Base-by-base conservation (phyloP, 1,140 invertebrate species). In the Lepidotrigona ventralis region DNA sequence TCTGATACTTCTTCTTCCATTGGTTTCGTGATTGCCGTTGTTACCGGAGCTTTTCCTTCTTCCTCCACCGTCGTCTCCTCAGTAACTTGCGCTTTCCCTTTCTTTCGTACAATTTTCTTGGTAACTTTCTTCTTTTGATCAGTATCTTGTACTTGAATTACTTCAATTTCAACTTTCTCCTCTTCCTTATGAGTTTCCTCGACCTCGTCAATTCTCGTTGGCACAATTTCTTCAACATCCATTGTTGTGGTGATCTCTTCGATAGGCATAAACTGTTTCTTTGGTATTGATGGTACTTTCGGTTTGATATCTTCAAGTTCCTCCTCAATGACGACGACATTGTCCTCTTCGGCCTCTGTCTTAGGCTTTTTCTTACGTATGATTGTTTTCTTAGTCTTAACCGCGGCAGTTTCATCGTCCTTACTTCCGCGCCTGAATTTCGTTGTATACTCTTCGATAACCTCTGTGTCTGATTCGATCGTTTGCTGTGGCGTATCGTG, bases 401-500 rank as follows among this genome's bases (percentile, higher is more conserved):
- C 89, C 1, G 92, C 91, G 23, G 91, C 88, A 6, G 91, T 93
- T 78, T 94, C 92, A 63, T 95, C 93, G 46, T 95, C 92, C 81
- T 91, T 93, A 60, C 91, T 94, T 14, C 90, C 91, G 79, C 91
- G 85, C 86, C 89, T 92, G 88, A 94, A 93, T 92, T 91, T 92
- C 23, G 94, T 94, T 68, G 90, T 93, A 54, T 92, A 93, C 85
- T 94, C 93, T 92, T 94, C 93, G 70, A 89, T 91, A 77, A 92
- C 79, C 86, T 93, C 93, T 75, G 90, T 95, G 85, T 95, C 92
- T 33, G 92, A 93, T 71, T 94, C 93, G 71, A 79, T 85, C 84
- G 78, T 83, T 88, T 90, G 87, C 81, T 90, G 88, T 91, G 82
- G 90, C 83, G 81, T 87, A 85, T 92, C 93, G 92, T 95, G 94